Percentiles rank a stretch among this genome's conserved stretches.
Evolutionary conservation across 2,113 vertebrate species (phyloP).

Genomic region (Dipodomys spectabilis): DNA sequence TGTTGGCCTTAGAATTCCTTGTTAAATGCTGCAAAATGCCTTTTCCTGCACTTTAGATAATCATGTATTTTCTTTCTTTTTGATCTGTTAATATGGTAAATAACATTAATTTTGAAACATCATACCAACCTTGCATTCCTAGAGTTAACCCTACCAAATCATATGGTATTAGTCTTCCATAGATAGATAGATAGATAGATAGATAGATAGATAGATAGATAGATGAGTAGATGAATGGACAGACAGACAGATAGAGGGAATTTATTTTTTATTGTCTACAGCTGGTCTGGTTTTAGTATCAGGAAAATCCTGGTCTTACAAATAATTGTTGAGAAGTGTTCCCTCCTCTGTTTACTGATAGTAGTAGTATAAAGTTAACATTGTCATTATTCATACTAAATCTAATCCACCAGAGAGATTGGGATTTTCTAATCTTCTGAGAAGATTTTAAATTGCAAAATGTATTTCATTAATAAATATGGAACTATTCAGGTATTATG

Average conservation of each 20-base stretch:
- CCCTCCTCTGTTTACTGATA: not conserved
- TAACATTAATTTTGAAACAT: not conserved
- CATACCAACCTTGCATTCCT: not conserved
- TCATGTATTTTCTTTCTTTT: not conserved
- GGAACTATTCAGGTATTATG: not conserved
- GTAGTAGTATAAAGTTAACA: not conserved
- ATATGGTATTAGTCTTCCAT: not conserved
- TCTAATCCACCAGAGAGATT: not conserved
- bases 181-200: no score
- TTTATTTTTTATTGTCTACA: not conserved
- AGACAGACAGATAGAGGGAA: no score
- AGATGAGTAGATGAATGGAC: no score
- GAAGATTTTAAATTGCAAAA: conserved; percentile 7
- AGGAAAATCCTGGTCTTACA: conserved; percentile 10
- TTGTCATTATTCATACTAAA: not conserved
- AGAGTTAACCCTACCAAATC: not conserved
- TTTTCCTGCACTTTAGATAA: not conserved
- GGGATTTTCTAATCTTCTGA: not conserved
- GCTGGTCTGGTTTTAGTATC: not conserved
- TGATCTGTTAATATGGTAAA: not conserved
- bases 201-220: not conserved
- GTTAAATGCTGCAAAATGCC: not conserved
- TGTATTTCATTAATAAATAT: not conserved
- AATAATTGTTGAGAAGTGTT: not conserved
- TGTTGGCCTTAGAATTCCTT: not conserved